Conservation (phyloP, 2,888 invertebrate genomes). For the Nebria salina region DNA sequence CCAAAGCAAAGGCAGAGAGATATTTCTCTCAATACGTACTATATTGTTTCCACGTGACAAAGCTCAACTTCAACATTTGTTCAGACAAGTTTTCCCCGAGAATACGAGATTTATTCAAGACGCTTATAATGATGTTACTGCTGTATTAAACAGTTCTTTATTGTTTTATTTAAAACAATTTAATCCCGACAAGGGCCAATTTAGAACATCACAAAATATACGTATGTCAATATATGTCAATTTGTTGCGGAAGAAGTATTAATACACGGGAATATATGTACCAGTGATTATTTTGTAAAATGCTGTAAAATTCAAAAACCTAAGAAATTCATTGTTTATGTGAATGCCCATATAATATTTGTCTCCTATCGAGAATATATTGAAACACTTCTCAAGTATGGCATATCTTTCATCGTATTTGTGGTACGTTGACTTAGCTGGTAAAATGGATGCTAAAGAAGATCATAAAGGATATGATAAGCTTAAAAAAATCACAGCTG, state of each 20-base stretch:
- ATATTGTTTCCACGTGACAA: constrained; percentile 50
- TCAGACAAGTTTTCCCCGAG: constrained; percentile 49
- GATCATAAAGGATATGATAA: too few species aligned
- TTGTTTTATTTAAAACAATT: constrained; percentile 49
- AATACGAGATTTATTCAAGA: constrained; percentile 49
- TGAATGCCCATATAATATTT: neutral
- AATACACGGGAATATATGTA: constrained; percentile 5
- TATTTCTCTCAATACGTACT: constrained; percentile 50
- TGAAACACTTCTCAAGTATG: too few species aligned
- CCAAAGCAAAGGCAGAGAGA: constrained; percentile 50
- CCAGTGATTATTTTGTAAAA: constrained; percentile 24
- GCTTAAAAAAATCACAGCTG: too few species aligned
- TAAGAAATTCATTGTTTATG: neutral
- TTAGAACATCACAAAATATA: constrained; percentile 27
- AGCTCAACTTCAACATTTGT: constrained; percentile 48
- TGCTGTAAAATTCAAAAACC: neutral
- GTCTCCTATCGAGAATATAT: too few species aligned
- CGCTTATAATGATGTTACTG: constrained; percentile 48
- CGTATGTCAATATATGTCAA: constrained; percentile 32
- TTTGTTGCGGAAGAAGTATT: neutral
- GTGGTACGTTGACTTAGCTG: too few species aligned
- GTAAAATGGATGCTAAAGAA: too few species aligned
- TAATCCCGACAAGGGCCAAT: constrained; percentile 46
- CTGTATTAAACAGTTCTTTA: constrained; percentile 48
- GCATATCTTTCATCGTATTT: too few species aligned